Conservation (phyloP, 2,888 invertebrate genomes). For the Apotomis capreana region DNA sequence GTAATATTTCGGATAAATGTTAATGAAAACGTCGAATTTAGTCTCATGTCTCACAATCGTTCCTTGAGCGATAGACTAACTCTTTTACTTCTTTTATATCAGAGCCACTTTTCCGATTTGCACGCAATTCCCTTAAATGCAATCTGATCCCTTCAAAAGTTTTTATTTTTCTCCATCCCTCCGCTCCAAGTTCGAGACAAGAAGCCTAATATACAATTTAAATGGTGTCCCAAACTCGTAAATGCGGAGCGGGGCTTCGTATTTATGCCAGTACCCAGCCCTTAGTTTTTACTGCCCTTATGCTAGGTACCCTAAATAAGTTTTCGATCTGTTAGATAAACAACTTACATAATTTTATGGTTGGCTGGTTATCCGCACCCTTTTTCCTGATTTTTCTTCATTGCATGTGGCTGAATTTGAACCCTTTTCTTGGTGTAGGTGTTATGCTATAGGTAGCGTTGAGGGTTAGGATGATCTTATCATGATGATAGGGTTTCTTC, state of each 20-base stretch:
- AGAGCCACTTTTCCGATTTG: slow-evolving; percentile 52
- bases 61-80: slow-evolving; percentile 9
- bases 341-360: slow-evolving; percentile 53
- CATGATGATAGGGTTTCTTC: background rate
- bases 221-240: slow-evolving; percentile 68
- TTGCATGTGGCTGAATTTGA: slow-evolving; percentile 14
- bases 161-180: slow-evolving; percentile 62
- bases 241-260: slow-evolving; percentile 56
- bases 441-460: background rate
- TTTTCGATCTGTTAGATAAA: slow-evolving; percentile 57
- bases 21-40: too few relatives aligned
- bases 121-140: slow-evolving; percentile 59
- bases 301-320: slow-evolving; percentile 55
- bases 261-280: slow-evolving; percentile 51
- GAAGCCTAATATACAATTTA: slow-evolving; percentile 72
- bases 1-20: too few relatives aligned
- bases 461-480: background rate
- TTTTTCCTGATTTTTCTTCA: slow-evolving; percentile 26
- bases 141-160: slow-evolving; percentile 64
- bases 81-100: slow-evolving; percentile 54
- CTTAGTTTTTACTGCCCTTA: slow-evolving; percentile 67
- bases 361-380: slow-evolving; percentile 30
- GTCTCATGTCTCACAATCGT: slow-evolving; percentile 1
- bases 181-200: slow-evolving; percentile 53
- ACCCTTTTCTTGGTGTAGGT: background rate